These are phyloP conservation scores for Zosterops lateralis DNA, from an alignment of 2,113 vertebrate genomes.

Conservation along the genomic window DNA sequence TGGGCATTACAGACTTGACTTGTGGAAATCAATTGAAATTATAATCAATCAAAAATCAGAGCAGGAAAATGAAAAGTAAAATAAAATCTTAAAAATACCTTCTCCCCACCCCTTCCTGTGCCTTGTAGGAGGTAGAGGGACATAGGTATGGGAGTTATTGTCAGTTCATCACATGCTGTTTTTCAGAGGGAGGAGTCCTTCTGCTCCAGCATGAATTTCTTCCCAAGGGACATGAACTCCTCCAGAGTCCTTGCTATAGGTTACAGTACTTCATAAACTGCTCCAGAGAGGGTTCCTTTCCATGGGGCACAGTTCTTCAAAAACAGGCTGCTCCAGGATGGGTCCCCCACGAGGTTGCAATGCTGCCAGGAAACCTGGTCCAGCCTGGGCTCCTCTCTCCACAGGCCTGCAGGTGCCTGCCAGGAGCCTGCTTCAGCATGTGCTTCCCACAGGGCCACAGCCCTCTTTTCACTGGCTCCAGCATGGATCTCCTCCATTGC, in stretches of 20 bases:
- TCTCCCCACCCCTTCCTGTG: neutral
- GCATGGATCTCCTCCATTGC: neutral
- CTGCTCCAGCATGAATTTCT: neutral
- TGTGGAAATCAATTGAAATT: neutral
- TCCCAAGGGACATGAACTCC: accelerated
- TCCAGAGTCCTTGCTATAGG: neutral
- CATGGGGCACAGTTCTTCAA: neutral
- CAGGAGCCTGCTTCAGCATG: neutral
- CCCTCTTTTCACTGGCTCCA: neutral
- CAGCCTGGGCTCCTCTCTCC: neutral
- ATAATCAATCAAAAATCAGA: neutral
- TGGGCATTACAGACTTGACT: neutral
- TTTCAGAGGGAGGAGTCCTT: neutral
- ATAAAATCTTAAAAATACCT: neutral
- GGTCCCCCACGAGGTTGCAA: accelerated
- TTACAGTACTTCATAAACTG: neutral
- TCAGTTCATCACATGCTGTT: neutral
- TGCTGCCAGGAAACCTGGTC: neutral
- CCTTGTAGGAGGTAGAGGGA: neutral
- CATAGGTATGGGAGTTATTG: neutral
- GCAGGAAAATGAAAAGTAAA: neutral
- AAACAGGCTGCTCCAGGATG: neutral
- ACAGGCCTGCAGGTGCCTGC: neutral
- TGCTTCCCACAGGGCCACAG: neutral
- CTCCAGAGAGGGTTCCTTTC: neutral